Base-by-base conservation (phyloP, 2,888 invertebrate genomes). In the Caenorhabditis sulstoni region DNA sequence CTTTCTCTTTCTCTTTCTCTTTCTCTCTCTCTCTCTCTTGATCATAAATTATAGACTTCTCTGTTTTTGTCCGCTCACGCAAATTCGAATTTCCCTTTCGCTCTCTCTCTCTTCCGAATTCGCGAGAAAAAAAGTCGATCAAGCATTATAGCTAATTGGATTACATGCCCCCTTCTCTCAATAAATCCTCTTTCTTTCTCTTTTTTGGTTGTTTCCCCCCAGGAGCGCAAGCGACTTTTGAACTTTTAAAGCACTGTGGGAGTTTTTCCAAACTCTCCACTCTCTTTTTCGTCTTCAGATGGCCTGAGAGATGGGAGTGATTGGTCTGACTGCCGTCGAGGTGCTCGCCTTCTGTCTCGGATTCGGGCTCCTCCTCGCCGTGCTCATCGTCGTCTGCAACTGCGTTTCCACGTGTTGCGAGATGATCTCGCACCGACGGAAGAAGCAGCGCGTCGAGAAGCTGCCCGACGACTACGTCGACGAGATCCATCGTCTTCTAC, bases 391-490 rank as follows among this genome's bases (percentile, higher is more conserved):
- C 16, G 44, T 79, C 12, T 79, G 71, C 29, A 79, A 79, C 39
- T 79, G 79, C 45, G 53, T 79, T 3, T 65, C 75, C 22, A 79
- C 79, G 47, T 79, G 74, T 20, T 79, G 75, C 23, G 75, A 79
- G 29, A 75, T 67, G 53, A 29, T 79, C 9, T 65, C 64, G 20
- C 67, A 79, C 59, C 64, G 75, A 23, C 44, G 62, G 41, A 75
- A 71, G 55, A 75, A 79, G 53, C 23, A 61, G 8, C 52, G 58
- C n/a, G 61, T 75, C 23, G 79, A 79, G 23, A 67, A 71, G 47
- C 57, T 79, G 35, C 79, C 79, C 0, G 79, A 79, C 20, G 66
- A 79, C 35, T 79, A 79, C 61, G 75, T 79, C 9, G 79, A 79
- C 37, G 79, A 79, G 39, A 79, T 79, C 35, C 74, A 75, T 16